phyloP scores from a whole-genome alignment of 2,797 vertebrate species.

The Ptychadena robeensis region DNA sequence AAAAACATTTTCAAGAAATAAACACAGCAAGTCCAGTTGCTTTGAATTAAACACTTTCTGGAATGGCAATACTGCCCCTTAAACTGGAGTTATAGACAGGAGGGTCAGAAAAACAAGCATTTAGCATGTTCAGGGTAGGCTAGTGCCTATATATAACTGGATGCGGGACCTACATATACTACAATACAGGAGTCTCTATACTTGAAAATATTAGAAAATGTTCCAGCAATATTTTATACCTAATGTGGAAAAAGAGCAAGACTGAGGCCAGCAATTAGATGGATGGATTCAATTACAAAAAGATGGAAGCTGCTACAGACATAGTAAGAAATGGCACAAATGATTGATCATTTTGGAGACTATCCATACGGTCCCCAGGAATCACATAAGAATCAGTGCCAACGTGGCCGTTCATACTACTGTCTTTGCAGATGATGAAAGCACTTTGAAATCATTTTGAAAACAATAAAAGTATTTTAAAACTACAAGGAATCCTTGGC shows the following conservation, averaged over 20 bases:
- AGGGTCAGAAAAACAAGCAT: too few species aligned
- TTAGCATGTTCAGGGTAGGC: too few species aligned
- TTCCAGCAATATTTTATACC: not conserved
- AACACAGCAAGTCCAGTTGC: too few species aligned
- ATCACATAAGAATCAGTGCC: not conserved
- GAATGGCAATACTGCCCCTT: too few species aligned
- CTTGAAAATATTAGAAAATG: too few species aligned
- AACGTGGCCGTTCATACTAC: not conserved
- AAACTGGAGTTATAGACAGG: too few species aligned
- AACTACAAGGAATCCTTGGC: not conserved
- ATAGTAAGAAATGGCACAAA: not conserved
- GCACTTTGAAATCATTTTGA: not conserved
- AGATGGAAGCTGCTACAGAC: not conserved
- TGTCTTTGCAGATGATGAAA: not conserved
- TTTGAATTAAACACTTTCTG: too few species aligned
- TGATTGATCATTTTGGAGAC: conserved; percentile 7
- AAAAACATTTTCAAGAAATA: too few species aligned
- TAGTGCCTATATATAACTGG: too few species aligned
- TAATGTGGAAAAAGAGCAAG: not conserved
- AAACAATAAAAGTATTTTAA: not conserved
- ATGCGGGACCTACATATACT: too few species aligned
- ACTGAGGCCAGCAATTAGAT: not conserved
- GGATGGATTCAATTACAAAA: conserved; percentile 3
- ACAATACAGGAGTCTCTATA: not conserved
- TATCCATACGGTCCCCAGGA: not conserved